A percentile compares a stretch with the other conserved stretches of the same genome.
Conservation (phyloP, 1,140 invertebrate genomes). For the Zaprionus ornatus region DNA sequence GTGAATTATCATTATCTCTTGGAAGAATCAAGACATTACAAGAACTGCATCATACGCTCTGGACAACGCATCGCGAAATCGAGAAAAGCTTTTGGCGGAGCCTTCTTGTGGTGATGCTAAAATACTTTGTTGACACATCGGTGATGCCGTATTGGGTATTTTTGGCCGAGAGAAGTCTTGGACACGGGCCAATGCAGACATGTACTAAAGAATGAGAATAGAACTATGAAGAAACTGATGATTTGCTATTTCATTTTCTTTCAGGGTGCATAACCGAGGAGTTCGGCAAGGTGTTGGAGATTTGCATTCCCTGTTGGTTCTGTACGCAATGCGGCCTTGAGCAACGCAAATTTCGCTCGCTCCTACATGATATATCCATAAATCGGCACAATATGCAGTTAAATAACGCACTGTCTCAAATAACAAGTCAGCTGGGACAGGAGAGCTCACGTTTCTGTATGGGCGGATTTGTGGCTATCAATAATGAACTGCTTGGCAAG, state of each 20-base stretch:
- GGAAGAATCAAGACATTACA: conserved; percentile 12
- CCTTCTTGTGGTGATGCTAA: conserved; percentile 19
- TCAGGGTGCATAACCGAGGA: conserved; percentile 21
- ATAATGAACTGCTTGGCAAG: conserved; percentile 26
- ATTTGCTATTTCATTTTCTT: neutral
- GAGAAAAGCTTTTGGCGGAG: conserved; percentile 21
- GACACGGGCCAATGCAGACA: neutral
- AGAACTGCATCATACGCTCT: conserved; percentile 28
- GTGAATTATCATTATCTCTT: no score
- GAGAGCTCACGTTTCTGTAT: conserved; percentile 10
- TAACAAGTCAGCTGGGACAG: conserved; percentile 36
- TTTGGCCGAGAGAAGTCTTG: neutral
- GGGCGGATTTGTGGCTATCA: conserved; percentile 18
- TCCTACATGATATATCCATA: conserved; percentile 14
- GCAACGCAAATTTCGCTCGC: conserved; percentile 28
- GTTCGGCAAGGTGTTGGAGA: conserved; percentile 9
- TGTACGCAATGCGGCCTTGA: conserved; percentile 25
- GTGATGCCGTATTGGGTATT: conserved; percentile 32
- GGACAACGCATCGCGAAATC: conserved; percentile 22
- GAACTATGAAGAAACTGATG: neutral
- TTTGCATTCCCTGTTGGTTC: conserved; percentile 27
- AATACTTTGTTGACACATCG: conserved; percentile 30
- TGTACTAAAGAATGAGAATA: neutral
- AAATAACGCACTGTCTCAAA: conserved; percentile 2
- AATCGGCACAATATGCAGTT: conserved; percentile 22